phyloP scores from a whole-genome alignment of 2,797 vertebrate species.

The Sorex maritimensis region DNA sequence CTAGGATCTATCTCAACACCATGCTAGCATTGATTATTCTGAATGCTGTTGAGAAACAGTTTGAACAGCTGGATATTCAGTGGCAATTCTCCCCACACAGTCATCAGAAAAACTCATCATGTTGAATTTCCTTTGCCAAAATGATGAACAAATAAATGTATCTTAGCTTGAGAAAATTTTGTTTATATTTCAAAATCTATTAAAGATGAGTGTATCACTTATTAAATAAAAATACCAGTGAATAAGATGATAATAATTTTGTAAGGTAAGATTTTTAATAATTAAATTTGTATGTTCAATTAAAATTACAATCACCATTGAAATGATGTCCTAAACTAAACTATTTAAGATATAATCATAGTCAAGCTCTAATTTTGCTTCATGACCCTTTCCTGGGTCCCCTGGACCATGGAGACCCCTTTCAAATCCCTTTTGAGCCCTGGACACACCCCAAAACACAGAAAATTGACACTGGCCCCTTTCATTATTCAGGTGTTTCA shows the following conservation, averaged over 20 bases:
- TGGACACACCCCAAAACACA: no score
- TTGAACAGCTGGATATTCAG: conserved; percentile 51
- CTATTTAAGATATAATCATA: background rate
- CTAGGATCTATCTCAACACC: conserved; percentile 61
- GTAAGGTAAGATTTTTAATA: background rate
- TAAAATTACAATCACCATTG: background rate
- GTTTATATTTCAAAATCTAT: conserved; percentile 53
- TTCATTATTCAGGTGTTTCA: no score
- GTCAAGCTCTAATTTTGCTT: no score
- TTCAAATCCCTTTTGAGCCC: no score
- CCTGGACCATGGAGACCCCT: no score
- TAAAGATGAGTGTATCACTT: conserved; percentile 5
- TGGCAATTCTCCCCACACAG: conserved; percentile 43
- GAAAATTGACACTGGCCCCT: no score
- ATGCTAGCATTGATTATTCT: conserved; percentile 66
- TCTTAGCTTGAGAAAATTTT: conserved; percentile 62
- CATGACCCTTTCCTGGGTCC: no score
- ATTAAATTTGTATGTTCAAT: background rate
- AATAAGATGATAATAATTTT: background rate
- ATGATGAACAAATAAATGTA: conserved; percentile 67
- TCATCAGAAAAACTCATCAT: conserved; percentile 63
- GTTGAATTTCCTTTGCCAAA: conserved; percentile 69
- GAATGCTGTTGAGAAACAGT: conserved; percentile 58
- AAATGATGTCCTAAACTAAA: conserved; percentile 16
- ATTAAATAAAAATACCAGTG: background rate